A percentile compares a stretch with the other conserved stretches of the same genome.
phyloP scores from a whole-genome alignment of 1,140 invertebrate species.

The Parasteatoda tepidariorum region DNA sequence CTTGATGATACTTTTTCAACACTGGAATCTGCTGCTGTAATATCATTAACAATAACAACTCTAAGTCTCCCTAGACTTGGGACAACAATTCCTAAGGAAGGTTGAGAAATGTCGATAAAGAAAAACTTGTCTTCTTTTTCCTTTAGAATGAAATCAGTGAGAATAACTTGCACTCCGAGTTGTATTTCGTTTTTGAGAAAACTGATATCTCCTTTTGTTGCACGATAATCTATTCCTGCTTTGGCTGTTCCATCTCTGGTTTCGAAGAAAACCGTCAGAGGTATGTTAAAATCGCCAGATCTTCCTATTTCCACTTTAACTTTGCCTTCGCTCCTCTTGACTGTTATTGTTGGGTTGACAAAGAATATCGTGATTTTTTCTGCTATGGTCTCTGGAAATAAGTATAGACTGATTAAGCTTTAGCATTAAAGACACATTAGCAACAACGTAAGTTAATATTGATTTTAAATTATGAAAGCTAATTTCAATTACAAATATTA shows the following conservation, averaged over 20 bases:
- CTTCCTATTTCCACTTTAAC: constrained; percentile 72
- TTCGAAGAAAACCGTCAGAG: constrained; percentile 72
- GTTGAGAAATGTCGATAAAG: not conserved
- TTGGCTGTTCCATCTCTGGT: constrained; percentile 74
- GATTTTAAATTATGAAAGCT: too few species aligned
- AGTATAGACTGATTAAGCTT: too few species aligned
- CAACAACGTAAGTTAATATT: too few species aligned
- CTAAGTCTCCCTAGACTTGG: too few species aligned
- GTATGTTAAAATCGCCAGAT: constrained; percentile 73
- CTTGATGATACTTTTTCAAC: too few species aligned
- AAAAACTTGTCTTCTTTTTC: not conserved
- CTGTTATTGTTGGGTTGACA: constrained; percentile 73
- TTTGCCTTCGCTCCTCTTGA: constrained; percentile 74
- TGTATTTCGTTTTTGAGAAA: constrained; percentile 74
- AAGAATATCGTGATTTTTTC: constrained; percentile 69
- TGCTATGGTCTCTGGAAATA: too few species aligned
- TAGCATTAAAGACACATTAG: too few species aligned
- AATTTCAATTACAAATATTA: too few species aligned
- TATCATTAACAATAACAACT: too few species aligned
- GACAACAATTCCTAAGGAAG: not conserved
- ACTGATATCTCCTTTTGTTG: constrained; percentile 71
- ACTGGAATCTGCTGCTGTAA: too few species aligned
- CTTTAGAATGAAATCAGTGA: not conserved
- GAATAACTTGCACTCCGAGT: constrained; percentile 73
- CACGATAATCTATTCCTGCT: constrained; percentile 72